Evolutionary conservation across 1,140 invertebrate genomes (phyloP).

Genomic region (Drosophila orosa): DNA sequence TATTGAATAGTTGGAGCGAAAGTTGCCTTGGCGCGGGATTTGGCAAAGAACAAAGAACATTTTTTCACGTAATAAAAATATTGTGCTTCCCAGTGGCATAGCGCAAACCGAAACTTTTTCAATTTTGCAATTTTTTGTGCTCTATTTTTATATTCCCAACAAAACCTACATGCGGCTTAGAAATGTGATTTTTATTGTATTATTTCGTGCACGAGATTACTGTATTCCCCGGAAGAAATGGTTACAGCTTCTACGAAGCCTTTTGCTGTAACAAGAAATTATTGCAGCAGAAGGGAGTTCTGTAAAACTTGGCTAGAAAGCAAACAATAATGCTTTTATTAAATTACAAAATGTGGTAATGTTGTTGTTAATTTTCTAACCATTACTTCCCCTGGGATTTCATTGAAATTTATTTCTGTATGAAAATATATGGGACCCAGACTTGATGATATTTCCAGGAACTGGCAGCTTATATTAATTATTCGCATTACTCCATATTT

Average conservation of each 20-base stretch:
- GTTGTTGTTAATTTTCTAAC: not conserved
- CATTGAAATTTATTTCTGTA: not conserved
- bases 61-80: slow-evolving; percentile 36
- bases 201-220: not conserved
- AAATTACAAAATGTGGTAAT: slow-evolving; percentile 1
- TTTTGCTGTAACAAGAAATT: slow-evolving; percentile 5
- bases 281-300: not conserved
- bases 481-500: slow-evolving; percentile 24
- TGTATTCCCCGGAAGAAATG: not conserved
- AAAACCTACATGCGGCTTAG: slow-evolving; percentile 6
- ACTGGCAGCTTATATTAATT: slow-evolving; percentile 14
- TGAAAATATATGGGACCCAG: not conserved
- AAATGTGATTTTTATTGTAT: slow-evolving; percentile 21
- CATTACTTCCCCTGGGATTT: not conserved
- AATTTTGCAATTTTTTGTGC: slow-evolving; percentile 31
- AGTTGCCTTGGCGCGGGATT: slow-evolving; percentile 8
- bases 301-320: too few species aligned
- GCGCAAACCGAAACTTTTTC: slow-evolving; percentile 27
- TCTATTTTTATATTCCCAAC: not conserved
- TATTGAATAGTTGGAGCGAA: slow-evolving; percentile 31
- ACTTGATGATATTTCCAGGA: not conserved
- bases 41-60: slow-evolving; percentile 9
- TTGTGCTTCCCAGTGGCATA: slow-evolving; percentile 16
- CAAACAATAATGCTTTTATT: slow-evolving; percentile 9
- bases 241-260: not conserved